Conservation (phyloP, 2,797 vertebrate genomes). For the Onychomys arenicola region DNA sequence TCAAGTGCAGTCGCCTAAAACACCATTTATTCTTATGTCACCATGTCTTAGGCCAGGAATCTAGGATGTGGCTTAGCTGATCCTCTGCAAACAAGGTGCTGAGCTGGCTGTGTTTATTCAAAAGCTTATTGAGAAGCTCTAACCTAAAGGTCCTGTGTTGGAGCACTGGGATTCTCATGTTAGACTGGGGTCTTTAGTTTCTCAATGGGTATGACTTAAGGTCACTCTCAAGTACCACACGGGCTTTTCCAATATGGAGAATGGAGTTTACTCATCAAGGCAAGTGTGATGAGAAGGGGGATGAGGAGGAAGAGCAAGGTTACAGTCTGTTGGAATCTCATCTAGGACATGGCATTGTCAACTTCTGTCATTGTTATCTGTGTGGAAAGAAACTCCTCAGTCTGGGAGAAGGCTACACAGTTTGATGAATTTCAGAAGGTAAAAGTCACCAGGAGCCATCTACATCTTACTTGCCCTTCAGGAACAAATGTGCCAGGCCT, state of each 20-base stretch:
- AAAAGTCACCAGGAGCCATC: too few relatives aligned
- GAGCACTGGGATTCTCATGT: neutral
- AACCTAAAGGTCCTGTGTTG: neutral
- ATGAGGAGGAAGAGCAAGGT: neutral
- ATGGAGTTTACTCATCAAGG: neutral
- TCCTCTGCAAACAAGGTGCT: neutral
- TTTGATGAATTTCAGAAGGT: neutral
- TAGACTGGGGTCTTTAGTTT: neutral
- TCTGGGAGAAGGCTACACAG: too few relatives aligned
- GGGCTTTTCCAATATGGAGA: neutral
- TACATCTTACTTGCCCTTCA: too few relatives aligned
- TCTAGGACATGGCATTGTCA: neutral
- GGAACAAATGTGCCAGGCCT: neutral
- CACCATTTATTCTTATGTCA: neutral
- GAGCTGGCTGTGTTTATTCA: neutral
- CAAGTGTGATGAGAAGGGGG: neutral
- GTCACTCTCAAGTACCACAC: rapidly evolving
- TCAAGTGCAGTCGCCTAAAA: neutral
- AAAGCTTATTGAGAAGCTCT: neutral
- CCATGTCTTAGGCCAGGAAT: neutral
- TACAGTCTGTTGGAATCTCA: neutral
- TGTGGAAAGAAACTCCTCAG: neutral
- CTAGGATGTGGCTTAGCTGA: neutral
- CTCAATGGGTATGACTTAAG: neutral
- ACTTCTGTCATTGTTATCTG: neutral